Evolutionary conservation across 2,113 vertebrate genomes (phyloP).

Genomic region (Odocoileus virginianus): DNA sequence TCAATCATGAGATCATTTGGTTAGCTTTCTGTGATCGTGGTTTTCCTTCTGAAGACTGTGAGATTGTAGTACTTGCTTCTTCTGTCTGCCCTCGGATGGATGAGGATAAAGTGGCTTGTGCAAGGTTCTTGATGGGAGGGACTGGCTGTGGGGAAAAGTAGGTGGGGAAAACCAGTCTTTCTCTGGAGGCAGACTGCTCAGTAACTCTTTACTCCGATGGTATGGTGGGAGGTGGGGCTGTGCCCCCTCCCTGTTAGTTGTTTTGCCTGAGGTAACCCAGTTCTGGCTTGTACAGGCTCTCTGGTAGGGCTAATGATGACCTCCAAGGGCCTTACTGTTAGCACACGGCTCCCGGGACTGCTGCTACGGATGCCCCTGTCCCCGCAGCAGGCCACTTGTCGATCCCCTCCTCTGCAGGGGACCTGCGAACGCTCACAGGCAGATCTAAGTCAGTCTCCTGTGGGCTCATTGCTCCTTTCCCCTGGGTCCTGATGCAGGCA

Average conservation of each 20-base stretch:
- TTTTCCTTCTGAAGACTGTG: neutral
- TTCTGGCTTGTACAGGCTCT: neutral
- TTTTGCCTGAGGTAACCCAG: neutral
- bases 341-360: neutral
- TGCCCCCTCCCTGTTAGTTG: neutral
- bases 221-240: neutral
- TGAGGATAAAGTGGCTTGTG: neutral
- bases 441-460: neutral
- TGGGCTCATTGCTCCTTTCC: neutral
- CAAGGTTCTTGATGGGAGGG: neutral
- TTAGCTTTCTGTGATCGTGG: neutral
- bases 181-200: neutral
- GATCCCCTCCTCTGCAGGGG: neutral
- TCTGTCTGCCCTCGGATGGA: neutral
- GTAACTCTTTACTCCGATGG: neutral
- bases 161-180: neutral
- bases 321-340: neutral
- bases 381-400: neutral
- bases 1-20: neutral
- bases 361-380: neutral
- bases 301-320: neutral
- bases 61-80: neutral
- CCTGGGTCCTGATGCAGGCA: neutral
- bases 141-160: neutral
- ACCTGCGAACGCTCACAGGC: neutral